Percentiles rank a stretch among this genome's conserved stretches.
These are phyloP conservation scores for Cataglyphis hispanica DNA, from an alignment of 1,140 invertebrate species.

Conservation along the genomic window DNA sequence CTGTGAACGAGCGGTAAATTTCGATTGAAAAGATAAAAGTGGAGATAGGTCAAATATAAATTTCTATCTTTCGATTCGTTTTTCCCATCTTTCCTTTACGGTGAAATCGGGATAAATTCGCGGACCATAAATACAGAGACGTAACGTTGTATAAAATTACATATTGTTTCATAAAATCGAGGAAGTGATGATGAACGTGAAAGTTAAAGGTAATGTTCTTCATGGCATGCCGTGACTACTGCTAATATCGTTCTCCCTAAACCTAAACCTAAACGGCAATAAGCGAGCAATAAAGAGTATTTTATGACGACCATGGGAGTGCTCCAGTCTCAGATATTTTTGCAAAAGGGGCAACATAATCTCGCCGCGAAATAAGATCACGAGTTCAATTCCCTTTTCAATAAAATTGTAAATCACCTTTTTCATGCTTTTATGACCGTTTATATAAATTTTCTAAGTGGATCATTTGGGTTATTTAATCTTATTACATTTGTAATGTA, in stretches of 20 bases:
- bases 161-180: slow-evolving; percentile 57
- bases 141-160: slow-evolving; percentile 63
- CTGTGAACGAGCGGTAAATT: slow-evolving; percentile 59
- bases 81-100: slow-evolving; percentile 10
- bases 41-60: slow-evolving; percentile 66
- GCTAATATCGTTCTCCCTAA: slow-evolving; percentile 23
- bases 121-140: slow-evolving; percentile 65
- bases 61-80: slow-evolving; percentile 69
- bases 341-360: not conserved
- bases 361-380: not conserved
- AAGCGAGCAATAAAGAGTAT: slow-evolving; percentile 64
- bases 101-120: slow-evolving; percentile 62
- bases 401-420: not conserved
- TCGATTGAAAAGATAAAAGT: slow-evolving; percentile 31
- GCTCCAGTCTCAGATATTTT: not conserved
- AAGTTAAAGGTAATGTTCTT: slow-evolving; percentile 15
- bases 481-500: slow-evolving; percentile 6
- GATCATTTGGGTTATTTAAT: not conserved
- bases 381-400: not conserved
- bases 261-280: slow-evolving; percentile 67
- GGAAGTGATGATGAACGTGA: slow-evolving; percentile 20
- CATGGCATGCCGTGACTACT: slow-evolving; percentile 57
- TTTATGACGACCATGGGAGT: slow-evolving; percentile 64
- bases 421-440: not conserved
- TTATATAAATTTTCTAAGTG: not conserved